These are phyloP conservation scores for Lepidocyrtinus sp. DNA, from an alignment of 2,888 invertebrate genomes.

Conservation along the genomic window DNA sequence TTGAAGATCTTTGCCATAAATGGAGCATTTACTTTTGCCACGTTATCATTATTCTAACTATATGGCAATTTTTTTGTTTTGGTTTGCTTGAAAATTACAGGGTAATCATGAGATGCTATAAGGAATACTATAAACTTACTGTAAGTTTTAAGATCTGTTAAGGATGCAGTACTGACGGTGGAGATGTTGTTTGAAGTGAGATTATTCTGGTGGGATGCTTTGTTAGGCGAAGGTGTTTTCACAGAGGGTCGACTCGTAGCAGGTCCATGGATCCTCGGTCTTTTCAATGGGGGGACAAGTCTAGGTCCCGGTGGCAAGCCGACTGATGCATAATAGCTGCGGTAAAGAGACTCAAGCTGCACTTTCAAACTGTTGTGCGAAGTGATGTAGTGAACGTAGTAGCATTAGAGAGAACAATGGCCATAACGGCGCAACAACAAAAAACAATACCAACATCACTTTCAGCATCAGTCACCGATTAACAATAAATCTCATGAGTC, in stretches of 20 bases:
- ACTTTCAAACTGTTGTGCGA: constrained; percentile 60
- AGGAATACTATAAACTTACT: constrained; percentile 74
- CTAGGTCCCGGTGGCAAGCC: constrained; percentile 75
- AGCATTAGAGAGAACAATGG: constrained; percentile 17
- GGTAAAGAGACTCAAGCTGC: constrained; percentile 71
- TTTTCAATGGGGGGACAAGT: constrained; percentile 78
- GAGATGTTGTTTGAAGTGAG: constrained; percentile 71
- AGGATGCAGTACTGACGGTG: constrained; percentile 69
- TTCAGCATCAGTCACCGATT: constrained; percentile 46
- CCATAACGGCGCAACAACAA: constrained; percentile 18
- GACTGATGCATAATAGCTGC: constrained; percentile 79
- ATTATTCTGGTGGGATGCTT: constrained; percentile 72
- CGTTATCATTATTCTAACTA: too few relatives aligned
- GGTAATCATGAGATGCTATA: too few relatives aligned
- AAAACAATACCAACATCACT: constrained; percentile 44
- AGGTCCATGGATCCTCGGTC: constrained; percentile 77
- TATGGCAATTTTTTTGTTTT: too few relatives aligned
- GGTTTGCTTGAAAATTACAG: background rate
- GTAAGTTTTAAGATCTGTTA: constrained; percentile 79
- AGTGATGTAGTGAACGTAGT: background rate
- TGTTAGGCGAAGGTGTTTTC: constrained; percentile 68
- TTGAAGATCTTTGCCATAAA: too few relatives aligned
- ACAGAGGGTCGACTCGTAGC: constrained; percentile 70
- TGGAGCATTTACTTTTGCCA: too few relatives aligned
- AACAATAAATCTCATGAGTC: too few relatives aligned